Evolutionary conservation across 2,797 vertebrate genomes (phyloP), one percentile per base, ranked within the genome.

Genomic region (Tokudaia tokunoshimensis): DNA sequence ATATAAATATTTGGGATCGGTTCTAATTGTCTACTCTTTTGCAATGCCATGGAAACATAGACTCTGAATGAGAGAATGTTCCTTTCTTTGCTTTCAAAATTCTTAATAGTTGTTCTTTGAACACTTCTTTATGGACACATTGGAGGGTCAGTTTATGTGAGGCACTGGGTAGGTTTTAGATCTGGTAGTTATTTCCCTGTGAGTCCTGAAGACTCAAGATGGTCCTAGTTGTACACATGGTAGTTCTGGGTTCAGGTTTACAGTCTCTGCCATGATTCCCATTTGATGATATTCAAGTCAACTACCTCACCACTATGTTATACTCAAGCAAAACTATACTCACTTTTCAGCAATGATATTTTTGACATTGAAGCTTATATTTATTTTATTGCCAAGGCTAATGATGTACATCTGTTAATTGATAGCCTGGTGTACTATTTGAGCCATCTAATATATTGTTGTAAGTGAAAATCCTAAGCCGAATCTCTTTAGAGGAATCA

Each of bases 321-420:
- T 59, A 76, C 12, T 79, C 59, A 86, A 82, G 41, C 26, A 22
- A 85, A 96, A 88, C 63, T 52, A 29, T 24, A 59, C 6, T 6
- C 41, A 55, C 24, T 57, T 93, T 88, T 92, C 55, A 95, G 50
- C 52, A 82, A 55, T 11, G 84, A 67, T 70, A 70, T 84, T 85
- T 88, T 63, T 82, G 55, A 92, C 4, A 92, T 41, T 22, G 80
- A 94, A 74, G 52, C 3, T 61, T 44, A 57, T 24, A 52, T 24
- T 34, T 37, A 17, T 94, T 92, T 92, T 84, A 92, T 57, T 55
- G 24, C 34, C 55, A 79, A 72, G 14, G 26, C 17, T 72, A 91
- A 90, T 15, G 20, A 13, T 87, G 3, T 81, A 52, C 19, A 85
- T n/a, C 22, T 87, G n/a, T 57, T 92, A 59, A 67, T 14, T 75